A percentile compares a stretch with the other conserved stretches of the same genome.
Evolutionary conservation across 1,140 invertebrate species (phyloP).

Genomic region (Drosophila lowei): DNA sequence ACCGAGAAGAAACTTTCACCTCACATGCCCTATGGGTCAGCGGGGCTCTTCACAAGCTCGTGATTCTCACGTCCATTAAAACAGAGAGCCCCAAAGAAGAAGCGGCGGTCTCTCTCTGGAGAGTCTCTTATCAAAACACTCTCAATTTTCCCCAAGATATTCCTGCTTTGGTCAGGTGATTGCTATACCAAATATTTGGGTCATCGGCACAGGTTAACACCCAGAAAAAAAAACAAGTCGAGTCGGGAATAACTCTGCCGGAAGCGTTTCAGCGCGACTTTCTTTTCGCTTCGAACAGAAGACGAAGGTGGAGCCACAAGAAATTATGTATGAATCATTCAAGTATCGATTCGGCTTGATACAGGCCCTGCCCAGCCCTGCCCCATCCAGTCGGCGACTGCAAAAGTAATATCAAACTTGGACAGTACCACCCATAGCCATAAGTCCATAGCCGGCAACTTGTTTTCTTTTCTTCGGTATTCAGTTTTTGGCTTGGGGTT

Average conservation of each 20-base stretch:
- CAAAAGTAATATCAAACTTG: constrained; percentile 70
- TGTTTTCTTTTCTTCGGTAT: constrained; percentile 18
- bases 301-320: constrained; percentile 15
- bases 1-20: constrained; percentile 60
- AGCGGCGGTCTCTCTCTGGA: neutral
- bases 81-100: constrained; percentile 10
- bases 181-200: constrained; percentile 56
- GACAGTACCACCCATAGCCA: constrained; percentile 26
- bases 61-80: constrained; percentile 77
- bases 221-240: constrained; percentile 52
- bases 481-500: constrained; percentile 44
- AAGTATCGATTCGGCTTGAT: constrained; percentile 41
- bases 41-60: neutral
- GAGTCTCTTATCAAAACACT: constrained; percentile 68
- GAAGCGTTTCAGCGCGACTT: constrained; percentile 70
- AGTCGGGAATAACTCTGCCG: constrained; percentile 50
- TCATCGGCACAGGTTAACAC: constrained; percentile 65
- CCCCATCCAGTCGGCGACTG: constrained; percentile 50
- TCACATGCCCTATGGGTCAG: constrained; percentile 37
- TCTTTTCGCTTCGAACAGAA: constrained; percentile 58
- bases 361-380: constrained; percentile 38
- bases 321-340: constrained; percentile 63
- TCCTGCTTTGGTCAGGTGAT: constrained; percentile 49
- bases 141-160: constrained; percentile 52
- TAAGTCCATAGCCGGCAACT: constrained; percentile 19